Evolutionary conservation across 2,888 invertebrate genomes (phyloP).

Genomic region (Polydrusus cervinus): DNA sequence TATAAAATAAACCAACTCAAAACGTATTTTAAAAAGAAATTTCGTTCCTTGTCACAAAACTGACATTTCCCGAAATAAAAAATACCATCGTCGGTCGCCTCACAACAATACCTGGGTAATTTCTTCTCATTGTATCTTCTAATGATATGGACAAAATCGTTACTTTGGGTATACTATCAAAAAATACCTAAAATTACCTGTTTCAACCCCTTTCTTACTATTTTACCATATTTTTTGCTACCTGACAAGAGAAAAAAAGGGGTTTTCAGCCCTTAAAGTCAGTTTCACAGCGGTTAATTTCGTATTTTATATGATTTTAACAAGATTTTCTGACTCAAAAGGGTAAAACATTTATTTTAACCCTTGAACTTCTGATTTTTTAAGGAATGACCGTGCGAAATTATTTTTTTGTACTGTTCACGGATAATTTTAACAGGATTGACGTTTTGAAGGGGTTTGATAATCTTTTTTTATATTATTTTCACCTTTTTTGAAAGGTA

Average conservation of each 20-base stretch:
- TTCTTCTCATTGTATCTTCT: conserved; percentile 36
- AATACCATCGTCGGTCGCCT: conserved; percentile 13
- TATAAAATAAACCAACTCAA: background rate
- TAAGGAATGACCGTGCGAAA: conserved; percentile 66
- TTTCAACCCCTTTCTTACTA: conserved; percentile 46
- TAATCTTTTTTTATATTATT: conserved; percentile 38
- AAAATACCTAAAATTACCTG: conserved; percentile 44
- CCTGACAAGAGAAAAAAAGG: conserved; percentile 53
- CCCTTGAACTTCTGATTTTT: conserved; percentile 57
- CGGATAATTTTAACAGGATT: conserved; percentile 40
- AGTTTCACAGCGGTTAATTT: conserved; percentile 67
- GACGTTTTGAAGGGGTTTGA: conserved; percentile 43
- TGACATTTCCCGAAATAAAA: conserved; percentile 46
- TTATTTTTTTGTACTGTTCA: conserved; percentile 59
- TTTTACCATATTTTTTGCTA: conserved; percentile 36
- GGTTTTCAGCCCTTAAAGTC: conserved; percentile 61
- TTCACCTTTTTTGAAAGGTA: conserved; percentile 30
- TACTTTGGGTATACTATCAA: conserved; percentile 44
- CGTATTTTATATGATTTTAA: conserved; percentile 66
- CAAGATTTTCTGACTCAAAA: conserved; percentile 63
- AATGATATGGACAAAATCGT: conserved; percentile 54
- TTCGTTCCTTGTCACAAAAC: conserved; percentile 6
- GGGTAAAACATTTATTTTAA: conserved; percentile 61
- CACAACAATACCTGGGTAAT: conserved; percentile 38
- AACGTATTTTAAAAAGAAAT: conserved; percentile 23